Conservation (phyloP, 2,113 vertebrate genomes). For the Ardeotis arabs region DNA sequence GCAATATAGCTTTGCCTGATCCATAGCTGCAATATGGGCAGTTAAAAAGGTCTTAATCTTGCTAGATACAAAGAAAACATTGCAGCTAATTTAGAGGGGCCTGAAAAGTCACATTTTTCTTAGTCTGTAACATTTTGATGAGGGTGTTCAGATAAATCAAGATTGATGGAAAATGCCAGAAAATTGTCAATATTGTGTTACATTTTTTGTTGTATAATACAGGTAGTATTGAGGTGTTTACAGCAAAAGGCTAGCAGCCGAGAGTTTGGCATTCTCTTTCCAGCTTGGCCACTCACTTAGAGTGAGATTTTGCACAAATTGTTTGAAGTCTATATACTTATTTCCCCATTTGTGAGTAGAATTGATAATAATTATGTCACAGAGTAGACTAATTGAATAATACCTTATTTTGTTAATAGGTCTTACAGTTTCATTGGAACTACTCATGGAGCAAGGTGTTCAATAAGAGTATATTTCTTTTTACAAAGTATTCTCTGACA, state of each 20-base stretch:
- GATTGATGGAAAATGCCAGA: neutral
- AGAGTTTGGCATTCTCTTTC: neutral
- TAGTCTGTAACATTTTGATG: neutral
- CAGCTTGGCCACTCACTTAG: neutral
- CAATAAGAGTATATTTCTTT: neutral
- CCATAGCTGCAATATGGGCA: neutral
- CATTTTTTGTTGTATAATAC: neutral
- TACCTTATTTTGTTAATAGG: neutral
- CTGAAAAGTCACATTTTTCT: neutral
- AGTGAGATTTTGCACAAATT: neutral
- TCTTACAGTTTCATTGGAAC: neutral
- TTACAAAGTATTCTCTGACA: neutral
- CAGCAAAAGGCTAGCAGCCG: neutral
- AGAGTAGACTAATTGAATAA: neutral
- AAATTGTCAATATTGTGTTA: neutral
- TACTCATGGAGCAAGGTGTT: neutral
- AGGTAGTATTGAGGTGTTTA: neutral
- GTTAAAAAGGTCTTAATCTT: neutral
- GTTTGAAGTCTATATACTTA: neutral
- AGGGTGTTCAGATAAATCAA: neutral
- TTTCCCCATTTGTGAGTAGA: neutral
- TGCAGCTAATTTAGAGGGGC: neutral
- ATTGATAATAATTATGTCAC: neutral
- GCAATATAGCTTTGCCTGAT: conserved; percentile 6
- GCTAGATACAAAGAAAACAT: neutral